Percentiles rank a stretch among this genome's conserved stretches.
These are phyloP conservation scores for Norana najaformis DNA, from an alignment of 2,888 invertebrate genomes.

Conservation along the genomic window DNA sequence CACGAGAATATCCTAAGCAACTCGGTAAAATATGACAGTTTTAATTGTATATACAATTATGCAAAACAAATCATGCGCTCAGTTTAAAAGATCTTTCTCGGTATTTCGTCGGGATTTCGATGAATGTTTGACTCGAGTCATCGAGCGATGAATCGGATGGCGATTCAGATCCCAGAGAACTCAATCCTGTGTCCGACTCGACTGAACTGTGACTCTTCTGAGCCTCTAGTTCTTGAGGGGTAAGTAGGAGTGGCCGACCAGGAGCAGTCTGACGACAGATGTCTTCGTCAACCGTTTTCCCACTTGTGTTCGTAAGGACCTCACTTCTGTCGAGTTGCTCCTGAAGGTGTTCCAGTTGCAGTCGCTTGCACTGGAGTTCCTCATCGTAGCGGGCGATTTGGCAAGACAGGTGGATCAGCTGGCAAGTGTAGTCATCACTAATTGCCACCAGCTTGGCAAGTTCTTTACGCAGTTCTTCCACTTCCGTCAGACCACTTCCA, in stretches of 20 bases:
- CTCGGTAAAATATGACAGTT: neutral
- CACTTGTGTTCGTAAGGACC: neutral
- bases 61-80: neutral
- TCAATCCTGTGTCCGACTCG: slow-evolving; percentile 7
- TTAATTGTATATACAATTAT: neutral
- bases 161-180: neutral
- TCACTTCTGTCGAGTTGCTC: neutral
- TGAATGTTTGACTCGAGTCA: neutral
- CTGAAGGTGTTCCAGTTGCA: neutral
- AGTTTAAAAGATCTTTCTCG: neutral
- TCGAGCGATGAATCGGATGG: neutral
- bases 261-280: neutral
- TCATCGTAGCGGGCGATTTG: neutral
- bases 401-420: neutral
- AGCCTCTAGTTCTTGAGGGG: neutral
- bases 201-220: neutral
- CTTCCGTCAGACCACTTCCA: neutral
- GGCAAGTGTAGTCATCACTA: neutral
- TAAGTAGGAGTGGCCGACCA: neutral
- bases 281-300: neutral
- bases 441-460: neutral
- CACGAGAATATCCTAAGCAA: neutral
- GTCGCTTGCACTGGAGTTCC: neutral
- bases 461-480: neutral
- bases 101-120: neutral